Evolutionary conservation across 2,113 vertebrate species (phyloP), one percentile per base, ranked within the genome.

Genomic region (Tragelaphus scriptus): DNA sequence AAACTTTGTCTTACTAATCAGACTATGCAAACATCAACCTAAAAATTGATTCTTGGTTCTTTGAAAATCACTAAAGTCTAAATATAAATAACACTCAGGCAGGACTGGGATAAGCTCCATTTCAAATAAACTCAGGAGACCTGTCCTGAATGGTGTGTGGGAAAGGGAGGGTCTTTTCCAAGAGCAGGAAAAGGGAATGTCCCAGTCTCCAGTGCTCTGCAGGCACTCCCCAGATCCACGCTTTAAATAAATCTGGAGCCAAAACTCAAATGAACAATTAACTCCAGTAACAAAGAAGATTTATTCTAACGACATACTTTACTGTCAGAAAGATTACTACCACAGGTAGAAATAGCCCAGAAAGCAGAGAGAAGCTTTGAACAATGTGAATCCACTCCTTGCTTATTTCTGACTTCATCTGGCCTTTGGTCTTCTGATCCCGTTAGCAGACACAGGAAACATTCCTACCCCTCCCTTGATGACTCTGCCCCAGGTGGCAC

Each of bases 61-160:
- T 82, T 92, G 53, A 68, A 96, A 90, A 85, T 28, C 91, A 88
- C 40, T 23, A 71, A 96, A 84, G 87, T n/a, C 94, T 90, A 94
- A 92, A 44, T 80, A 88, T 85, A 92, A 92, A 44, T 80, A 88
- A 90, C 61, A 80, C 68, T 81, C 61, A 81, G 49, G 36, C 32
- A 96, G 65, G 55, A 94, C 85, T 85, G 10, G 26, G 28, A 91
- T 84, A 93, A 75, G 56, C 79, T 55, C 84, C 53, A 63, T 97
- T 89, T 85, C 61, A 93, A 88, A 87, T 40, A 93, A 25, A 80
- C 30, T 87, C 63, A 90, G 53, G 93, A 80, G 55, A 25, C 63
- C 79, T 85, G 26, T 81, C 87, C 59, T 77, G 14, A 51, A 56
- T 5, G 16, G 11, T 61, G 7, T n/a, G 1, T 25, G 8, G 55